Evolutionary conservation across 2,888 invertebrate species (phyloP).

Genomic region (Drosophila bunnanda): DNA sequence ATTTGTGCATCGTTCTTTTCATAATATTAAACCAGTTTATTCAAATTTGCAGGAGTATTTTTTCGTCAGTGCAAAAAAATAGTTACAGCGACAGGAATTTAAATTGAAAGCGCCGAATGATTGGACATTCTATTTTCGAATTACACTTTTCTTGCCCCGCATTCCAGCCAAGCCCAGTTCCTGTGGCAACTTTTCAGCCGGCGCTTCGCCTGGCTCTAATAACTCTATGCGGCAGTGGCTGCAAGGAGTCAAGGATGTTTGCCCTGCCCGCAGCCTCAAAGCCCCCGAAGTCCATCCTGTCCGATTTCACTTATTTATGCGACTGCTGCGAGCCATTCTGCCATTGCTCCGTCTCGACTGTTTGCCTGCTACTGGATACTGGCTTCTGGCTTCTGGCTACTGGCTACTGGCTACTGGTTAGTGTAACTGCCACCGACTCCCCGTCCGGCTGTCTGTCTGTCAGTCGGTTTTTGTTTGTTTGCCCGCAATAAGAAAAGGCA

Average conservation of each 20-base stretch:
- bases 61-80: not conserved
- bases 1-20: too few species aligned
- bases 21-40: too few species aligned
- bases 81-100: constrained; percentile 20
- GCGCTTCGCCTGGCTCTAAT: constrained; percentile 21
- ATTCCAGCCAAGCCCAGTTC: constrained; percentile 51
- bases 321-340: constrained; percentile 19
- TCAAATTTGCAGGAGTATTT: not conserved
- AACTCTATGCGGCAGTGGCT: constrained; percentile 20
- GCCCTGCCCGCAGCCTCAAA: constrained; percentile 34
- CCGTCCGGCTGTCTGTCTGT: constrained; percentile 44
- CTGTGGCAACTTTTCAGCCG: constrained; percentile 20
- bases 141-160: constrained; percentile 50
- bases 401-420: constrained; percentile 14
- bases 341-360: constrained; percentile 12
- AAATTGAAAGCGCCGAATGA: constrained; percentile 27
- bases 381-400: constrained; percentile 17
- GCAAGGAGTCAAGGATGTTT: constrained; percentile 62
- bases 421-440: constrained; percentile 39
- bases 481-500: constrained; percentile 44
- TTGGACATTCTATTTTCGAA: constrained; percentile 46
- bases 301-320: constrained; percentile 67
- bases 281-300: constrained; percentile 38
- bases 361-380: constrained; percentile 22
- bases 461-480: constrained; percentile 32